Conservation (phyloP, 2,888 invertebrate genomes). For the Spilarctia lutea region DNA sequence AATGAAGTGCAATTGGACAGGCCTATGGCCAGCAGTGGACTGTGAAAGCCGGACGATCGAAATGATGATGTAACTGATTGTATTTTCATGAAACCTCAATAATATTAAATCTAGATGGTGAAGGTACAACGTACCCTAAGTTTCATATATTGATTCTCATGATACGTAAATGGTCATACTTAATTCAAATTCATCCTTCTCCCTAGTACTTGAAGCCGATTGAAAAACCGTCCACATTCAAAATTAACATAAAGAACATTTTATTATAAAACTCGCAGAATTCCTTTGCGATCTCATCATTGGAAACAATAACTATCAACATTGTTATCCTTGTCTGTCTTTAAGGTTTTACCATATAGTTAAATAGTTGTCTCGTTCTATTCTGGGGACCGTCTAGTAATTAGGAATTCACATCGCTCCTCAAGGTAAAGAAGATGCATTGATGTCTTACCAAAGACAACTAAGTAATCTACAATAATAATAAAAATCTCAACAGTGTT, state of each 20-base stretch:
- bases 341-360: background rate
- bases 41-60: too few species aligned
- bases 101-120: too few species aligned
- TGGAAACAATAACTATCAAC: conserved; percentile 8
- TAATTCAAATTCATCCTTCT: conserved; percentile 11
- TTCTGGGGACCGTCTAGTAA: background rate
- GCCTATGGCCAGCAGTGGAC: too few species aligned
- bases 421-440: background rate
- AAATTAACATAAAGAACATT: conserved; percentile 13
- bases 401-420: background rate
- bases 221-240: conserved; percentile 11
- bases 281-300: conserved; percentile 3
- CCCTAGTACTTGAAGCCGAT: conserved; percentile 9
- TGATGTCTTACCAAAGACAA: background rate
- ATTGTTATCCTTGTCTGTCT: conserved; percentile 2
- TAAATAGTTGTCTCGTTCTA: background rate
- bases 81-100: too few species aligned
- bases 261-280: conserved; percentile 10
- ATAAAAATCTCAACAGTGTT: background rate
- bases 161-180: conserved; percentile 4
- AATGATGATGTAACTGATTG: too few species aligned
- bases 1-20: too few species aligned
- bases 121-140: background rate
- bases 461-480: background rate
- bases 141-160: background rate